Evolutionary conservation across 2,888 invertebrate species (phyloP), one percentile per base, ranked within the genome.

Genomic region (Gonocerus acuteangulatus): DNA sequence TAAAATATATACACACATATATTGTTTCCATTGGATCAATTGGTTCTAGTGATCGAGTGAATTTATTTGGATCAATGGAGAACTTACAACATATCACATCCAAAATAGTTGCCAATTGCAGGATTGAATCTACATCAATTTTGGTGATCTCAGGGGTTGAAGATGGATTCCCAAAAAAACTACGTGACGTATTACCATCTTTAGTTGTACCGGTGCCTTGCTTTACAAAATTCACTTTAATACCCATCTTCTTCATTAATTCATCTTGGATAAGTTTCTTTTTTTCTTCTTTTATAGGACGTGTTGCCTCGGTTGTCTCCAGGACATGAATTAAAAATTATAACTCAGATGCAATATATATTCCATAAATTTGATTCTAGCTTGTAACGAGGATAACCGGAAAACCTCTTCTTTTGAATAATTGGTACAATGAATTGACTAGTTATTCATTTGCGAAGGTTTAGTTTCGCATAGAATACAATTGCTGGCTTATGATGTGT

Each of bases 181-280:
- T 19, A 0, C 63, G 21, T 2, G 63, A 48, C 6, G 61, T 47
- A 54, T 63, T 63, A 18, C 57, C 61, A 42, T 63, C 63, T 13
- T 63, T 61, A 16, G 58, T 49, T n/a, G 34, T 61, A 1, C 63
- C 61, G 9, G 11, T 1, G 6, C 61, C 49, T 22, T 48, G 51
- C 21, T 51, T 62, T 13, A 48, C 39, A 11, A n/a, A 16, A 21
- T 62, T 51, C 13, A 62, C 34, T 16, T 15, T 16, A 6, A 62
- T 16, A 2, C 58, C 51, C 4, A 59, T 2, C 22, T 58, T 32
- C 3, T 32, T 11, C 13, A 16, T 54, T 19, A 64, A 64, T 18
- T 51, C 52, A 13, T 23, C n/a, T 52, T 60, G 61, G 7, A 44
- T 19, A 15, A 27, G 18, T 11, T 18, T 51, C 18, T 48, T 48